A percentile compares a stretch with the other conserved stretches of the same genome.
These are phyloP conservation scores for Rhinatrema bivittatum DNA, from an alignment of 2,797 vertebrate genomes.

Conservation along the genomic window DNA sequence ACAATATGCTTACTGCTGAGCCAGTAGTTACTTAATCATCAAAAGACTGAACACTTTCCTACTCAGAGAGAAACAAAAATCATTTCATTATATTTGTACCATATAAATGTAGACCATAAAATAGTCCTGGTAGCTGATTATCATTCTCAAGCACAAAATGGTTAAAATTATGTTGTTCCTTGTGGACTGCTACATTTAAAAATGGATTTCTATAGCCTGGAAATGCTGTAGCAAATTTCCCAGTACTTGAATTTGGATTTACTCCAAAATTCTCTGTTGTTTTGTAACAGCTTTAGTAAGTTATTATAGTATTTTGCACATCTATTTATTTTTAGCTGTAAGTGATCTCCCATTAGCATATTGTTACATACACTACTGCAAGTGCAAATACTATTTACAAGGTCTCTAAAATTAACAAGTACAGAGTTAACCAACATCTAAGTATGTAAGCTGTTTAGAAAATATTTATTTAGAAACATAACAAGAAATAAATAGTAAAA, in stretches of 20 bases:
- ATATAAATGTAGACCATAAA: too few relatives aligned
- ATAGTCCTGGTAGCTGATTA: too few relatives aligned
- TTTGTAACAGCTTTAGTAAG: slow-evolving; percentile 15
- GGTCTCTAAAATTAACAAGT: slow-evolving; percentile 9
- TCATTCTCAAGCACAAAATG: too few relatives aligned
- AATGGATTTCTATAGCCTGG: too few relatives aligned
- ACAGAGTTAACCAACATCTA: slow-evolving; percentile 16
- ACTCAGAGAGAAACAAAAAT: too few relatives aligned
- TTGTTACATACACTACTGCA: slow-evolving; percentile 13
- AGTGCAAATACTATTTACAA: slow-evolving; percentile 10
- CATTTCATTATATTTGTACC: too few relatives aligned
- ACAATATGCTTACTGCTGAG: too few relatives aligned
- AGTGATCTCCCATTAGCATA: slow-evolving; percentile 9
- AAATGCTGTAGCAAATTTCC: too few relatives aligned
- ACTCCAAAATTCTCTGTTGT: slow-evolving; percentile 10
- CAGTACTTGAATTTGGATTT: slow-evolving; percentile 12
- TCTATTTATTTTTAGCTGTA: slow-evolving; percentile 17
- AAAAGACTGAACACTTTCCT: too few relatives aligned
- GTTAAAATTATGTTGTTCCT: too few relatives aligned
- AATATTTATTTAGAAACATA: slow-evolving; percentile 16
- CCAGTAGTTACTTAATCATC: too few relatives aligned
- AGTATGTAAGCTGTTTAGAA: slow-evolving; percentile 13
- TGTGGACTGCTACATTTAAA: too few relatives aligned
- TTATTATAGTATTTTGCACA: slow-evolving; percentile 12
- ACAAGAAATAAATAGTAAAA: slow-evolving; percentile 3